phyloP scores from a whole-genome alignment of 2,113 vertebrate species.

The Dunckerocampus dactyliophorus region DNA sequence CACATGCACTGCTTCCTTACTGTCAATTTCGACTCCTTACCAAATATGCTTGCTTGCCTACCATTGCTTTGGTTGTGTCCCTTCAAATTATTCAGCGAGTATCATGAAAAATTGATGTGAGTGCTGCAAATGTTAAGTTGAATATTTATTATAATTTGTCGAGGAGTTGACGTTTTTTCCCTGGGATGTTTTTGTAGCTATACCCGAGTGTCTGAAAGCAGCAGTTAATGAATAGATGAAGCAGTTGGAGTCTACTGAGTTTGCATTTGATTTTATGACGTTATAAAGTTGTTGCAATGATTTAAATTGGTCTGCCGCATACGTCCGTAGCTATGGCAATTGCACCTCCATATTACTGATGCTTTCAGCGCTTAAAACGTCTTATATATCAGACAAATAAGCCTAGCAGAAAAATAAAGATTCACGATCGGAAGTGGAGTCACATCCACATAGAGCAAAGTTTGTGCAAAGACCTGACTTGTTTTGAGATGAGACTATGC shows the following conservation, averaged over 20 bases:
- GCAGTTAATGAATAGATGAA: slow-evolving; percentile 10
- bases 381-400: background rate
- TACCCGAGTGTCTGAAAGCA: background rate
- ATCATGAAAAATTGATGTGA: background rate
- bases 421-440: background rate
- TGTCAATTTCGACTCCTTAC: too few species aligned
- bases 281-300: slow-evolving; percentile 6
- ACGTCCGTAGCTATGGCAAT: background rate
- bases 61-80: background rate
- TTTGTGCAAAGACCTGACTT: too few species aligned
- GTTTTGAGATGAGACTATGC: too few species aligned
- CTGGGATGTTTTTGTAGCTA: background rate
- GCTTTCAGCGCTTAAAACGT: background rate
- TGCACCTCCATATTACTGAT: background rate
- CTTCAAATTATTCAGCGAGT: background rate
- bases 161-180: slow-evolving; percentile 2
- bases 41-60: too few species aligned
- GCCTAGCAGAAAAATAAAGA: background rate
- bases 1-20: too few species aligned
- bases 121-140: background rate
- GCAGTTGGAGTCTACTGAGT: background rate
- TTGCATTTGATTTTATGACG: background rate
- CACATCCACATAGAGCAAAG: background rate
- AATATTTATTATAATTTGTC: slow-evolving; percentile 3
- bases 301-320: background rate